Conservation (phyloP, 1,140 invertebrate genomes). For the Megalonaias nervosa region DNA sequence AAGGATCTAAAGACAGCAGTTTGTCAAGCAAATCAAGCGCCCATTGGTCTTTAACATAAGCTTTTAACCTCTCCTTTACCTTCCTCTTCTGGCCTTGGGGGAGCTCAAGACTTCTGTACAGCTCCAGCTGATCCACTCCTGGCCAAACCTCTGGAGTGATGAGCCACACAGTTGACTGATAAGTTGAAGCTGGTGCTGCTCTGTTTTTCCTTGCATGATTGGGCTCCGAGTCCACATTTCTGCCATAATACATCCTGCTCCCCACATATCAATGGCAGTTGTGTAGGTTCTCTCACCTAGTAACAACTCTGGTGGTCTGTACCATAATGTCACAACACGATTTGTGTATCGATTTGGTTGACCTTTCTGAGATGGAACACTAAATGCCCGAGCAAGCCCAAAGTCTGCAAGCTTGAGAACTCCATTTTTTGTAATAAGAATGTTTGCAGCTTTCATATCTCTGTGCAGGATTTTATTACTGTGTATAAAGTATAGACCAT, state of each 20-base stretch:
- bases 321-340: constrained; percentile 98
- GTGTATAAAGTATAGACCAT: constrained; percentile 98
- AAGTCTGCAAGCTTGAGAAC: constrained; percentile 78
- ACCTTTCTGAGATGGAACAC: constrained; percentile 80
- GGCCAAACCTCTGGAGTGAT: constrained; percentile 93
- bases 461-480: constrained; percentile 94
- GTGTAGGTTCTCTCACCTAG: constrained; percentile 93
- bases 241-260: constrained; percentile 99
- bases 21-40: constrained; percentile 96
- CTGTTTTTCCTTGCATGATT: constrained; percentile 89
- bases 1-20: constrained; percentile 91
- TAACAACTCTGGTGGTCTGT: constrained; percentile 91
- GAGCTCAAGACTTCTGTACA: constrained; percentile 93
- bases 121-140: constrained; percentile 91
- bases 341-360: constrained; percentile 95
- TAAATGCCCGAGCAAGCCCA: constrained; percentile 86
- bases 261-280: constrained; percentile 98
- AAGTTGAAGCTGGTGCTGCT: constrained; percentile 95
- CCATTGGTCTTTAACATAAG: constrained; percentile 92
- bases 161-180: constrained; percentile 98
- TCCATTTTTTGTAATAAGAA: constrained; percentile 98
- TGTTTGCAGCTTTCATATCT: constrained; percentile 99
- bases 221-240: constrained; percentile 97
- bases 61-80: constrained; percentile 90
- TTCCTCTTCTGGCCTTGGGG: constrained; percentile 93